Base-by-base conservation (phyloP, 2,797 vertebrate genomes). In the Microctenopoma steveboyesi region DNA sequence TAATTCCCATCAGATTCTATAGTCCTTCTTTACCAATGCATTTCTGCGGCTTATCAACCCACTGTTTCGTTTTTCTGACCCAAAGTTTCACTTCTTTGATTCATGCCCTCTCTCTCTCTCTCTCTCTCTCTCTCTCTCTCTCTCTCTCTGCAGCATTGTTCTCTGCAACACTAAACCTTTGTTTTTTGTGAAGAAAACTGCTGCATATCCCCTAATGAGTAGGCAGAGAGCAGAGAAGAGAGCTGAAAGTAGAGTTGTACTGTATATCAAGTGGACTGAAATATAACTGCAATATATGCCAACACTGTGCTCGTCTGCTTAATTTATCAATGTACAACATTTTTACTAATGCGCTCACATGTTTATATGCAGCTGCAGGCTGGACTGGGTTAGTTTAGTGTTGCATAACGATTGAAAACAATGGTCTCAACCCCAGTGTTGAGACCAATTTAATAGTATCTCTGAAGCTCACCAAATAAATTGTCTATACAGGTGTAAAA, bases 281-380 rank as follows among this genome's bases (percentile, higher is more conserved):
- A 43, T 12, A 39, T 39, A 5, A 45, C 42, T 30, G 10, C 16
- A 22, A 43, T 4, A 43, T 5, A 43, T 16, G 5, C 15, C 16
- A 43, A 43, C 6, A 2, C 15, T 14, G 14, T 14, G 15, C 10
- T 2, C 4, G 37, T 39, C 37, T 39, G 37, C 37, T 2, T 10
- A 4, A 18, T 35, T 35, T 16, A 9, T 33, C 18, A 47, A 47
- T 46, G 22, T 1, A 22, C 22, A 22, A 22, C 22, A 22, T 22
- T 22, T 22, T 22, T 22, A 22, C 2, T 22, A 22, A 22, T 22
- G 1, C 22, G 22, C 22, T 22, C 22, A 22, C 22, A 35, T 18
- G 30, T 60, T 62, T 47, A 52, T 39, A 7, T 52, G 8, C 35
- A 45, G 52, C 53, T 56, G 12, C 28, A 28, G n/a, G 27, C 39